phyloP scores from a whole-genome alignment of 2,888 invertebrate species.

The Mantis religiosa region DNA sequence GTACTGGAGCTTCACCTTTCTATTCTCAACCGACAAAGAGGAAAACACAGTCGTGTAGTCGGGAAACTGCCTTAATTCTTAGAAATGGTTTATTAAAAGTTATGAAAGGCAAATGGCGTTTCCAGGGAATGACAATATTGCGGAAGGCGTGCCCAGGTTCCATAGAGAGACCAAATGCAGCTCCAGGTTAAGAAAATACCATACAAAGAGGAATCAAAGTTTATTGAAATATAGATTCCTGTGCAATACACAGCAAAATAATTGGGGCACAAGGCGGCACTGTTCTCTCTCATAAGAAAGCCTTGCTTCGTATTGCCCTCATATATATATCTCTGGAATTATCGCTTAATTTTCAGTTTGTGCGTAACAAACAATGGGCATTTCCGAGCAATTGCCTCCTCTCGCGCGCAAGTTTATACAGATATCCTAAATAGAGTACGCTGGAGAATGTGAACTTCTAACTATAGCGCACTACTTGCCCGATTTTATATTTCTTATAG shows the following conservation, averaged over 20 bases:
- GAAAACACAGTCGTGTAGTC: background rate
- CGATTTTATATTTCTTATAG: too few species aligned
- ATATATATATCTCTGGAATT: background rate
- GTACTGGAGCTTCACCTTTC: background rate
- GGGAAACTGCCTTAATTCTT: background rate
- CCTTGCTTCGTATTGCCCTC: background rate
- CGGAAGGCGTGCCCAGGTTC: background rate
- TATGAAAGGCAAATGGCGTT: background rate
- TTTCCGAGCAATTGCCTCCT: background rate
- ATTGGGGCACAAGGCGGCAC: background rate
- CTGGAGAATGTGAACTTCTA: background rate
- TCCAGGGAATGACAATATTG: background rate
- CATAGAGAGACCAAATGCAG: background rate
- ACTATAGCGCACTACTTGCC: too few species aligned
- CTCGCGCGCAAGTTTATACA: background rate
- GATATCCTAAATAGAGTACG: background rate
- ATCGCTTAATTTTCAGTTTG: background rate
- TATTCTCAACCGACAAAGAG: background rate
- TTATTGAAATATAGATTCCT: background rate
- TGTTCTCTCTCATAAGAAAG: background rate
- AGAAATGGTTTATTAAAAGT: background rate
- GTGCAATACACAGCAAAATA: background rate
- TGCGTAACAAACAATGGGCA: background rate
- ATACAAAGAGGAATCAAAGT: background rate
- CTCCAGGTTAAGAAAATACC: background rate